Evolutionary conservation across 2,888 invertebrate species (phyloP).

Genomic region (Scaptomyza caliginosa): DNA sequence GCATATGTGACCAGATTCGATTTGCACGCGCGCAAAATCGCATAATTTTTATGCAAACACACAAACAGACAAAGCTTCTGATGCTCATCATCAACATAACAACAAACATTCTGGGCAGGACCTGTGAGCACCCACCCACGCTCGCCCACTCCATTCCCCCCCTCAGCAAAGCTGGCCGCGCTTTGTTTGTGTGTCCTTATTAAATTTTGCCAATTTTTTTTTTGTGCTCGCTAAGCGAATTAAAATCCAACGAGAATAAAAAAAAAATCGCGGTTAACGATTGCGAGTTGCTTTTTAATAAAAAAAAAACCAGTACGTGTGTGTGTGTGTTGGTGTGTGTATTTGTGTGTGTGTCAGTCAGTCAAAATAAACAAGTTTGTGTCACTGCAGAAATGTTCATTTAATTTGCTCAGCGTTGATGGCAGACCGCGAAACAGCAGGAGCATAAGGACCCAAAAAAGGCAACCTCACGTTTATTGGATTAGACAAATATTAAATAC

Average conservation of each 20-base stretch:
- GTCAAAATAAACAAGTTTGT: constrained; percentile 83
- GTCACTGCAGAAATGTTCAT: constrained; percentile 83
- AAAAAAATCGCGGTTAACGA: constrained; percentile 71
- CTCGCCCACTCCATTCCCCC: neutral
- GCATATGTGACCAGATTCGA: constrained; percentile 78
- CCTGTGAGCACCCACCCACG: neutral
- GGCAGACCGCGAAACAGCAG: constrained; percentile 28
- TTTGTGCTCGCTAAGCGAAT: constrained; percentile 58
- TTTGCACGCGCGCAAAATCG: constrained; percentile 64
- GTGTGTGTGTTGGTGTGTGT: constrained; percentile 11
- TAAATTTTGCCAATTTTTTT: constrained; percentile 73
- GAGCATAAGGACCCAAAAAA: constrained; percentile 1
- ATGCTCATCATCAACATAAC: constrained; percentile 49
- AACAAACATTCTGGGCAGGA: constrained; percentile 10
- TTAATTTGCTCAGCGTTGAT: constrained; percentile 79
- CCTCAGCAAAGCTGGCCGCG: neutral
- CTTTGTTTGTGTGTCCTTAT: constrained; percentile 69
- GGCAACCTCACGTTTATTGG: neutral
- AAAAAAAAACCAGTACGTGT: constrained; percentile 13
- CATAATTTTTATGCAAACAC: constrained; percentile 42
- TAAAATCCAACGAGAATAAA: constrained; percentile 59
- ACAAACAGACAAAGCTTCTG: constrained; percentile 5
- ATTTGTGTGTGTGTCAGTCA: constrained; percentile 48
- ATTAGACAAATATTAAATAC: constrained; percentile 4
- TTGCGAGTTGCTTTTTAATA: constrained; percentile 61